Percentiles rank a stretch among this genome's conserved stretches.
Evolutionary conservation across 2,797 vertebrate species (phyloP).

Genomic region (Valencia hispanica): DNA sequence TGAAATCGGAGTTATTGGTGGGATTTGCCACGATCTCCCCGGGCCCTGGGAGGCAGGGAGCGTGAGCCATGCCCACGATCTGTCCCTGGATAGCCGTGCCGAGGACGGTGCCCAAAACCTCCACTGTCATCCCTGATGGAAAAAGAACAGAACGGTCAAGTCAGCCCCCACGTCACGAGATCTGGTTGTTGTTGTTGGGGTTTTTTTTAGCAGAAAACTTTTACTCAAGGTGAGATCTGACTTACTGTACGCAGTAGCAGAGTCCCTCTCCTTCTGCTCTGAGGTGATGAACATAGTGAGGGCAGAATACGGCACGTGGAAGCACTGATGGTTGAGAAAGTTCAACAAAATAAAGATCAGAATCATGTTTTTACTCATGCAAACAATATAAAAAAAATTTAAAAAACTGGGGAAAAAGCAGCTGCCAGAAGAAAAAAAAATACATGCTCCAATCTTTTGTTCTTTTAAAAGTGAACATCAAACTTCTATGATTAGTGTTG

Average conservation of each 20-base stretch:
- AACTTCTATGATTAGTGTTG: not conserved
- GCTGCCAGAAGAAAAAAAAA: no score
- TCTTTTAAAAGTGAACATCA: not conserved
- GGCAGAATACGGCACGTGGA: slow-evolving; percentile 97
- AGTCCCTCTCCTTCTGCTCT: slow-evolving; percentile 95
- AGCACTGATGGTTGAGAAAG: slow-evolving; percentile 83
- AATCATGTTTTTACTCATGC: not conserved
- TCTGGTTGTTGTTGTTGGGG: accelerated
- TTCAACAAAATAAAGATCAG: not conserved
- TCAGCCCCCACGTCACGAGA: not conserved
- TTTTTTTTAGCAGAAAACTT: not conserved
- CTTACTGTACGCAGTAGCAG: slow-evolving; percentile 97
- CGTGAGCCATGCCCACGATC: slow-evolving; percentile 90
- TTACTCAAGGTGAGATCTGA: slow-evolving; percentile 11
- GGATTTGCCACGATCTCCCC: not conserved
- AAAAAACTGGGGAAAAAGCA: no score
- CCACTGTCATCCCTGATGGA: slow-evolving; percentile 93
- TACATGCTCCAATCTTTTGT: no score
- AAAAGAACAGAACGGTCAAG: not conserved
- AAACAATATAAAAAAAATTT: not conserved
- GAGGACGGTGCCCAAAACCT: slow-evolving; percentile 91
- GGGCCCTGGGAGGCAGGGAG: slow-evolving; percentile 80
- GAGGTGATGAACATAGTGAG: slow-evolving; percentile 99
- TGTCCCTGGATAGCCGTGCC: slow-evolving; percentile 96
- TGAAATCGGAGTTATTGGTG: slow-evolving; percentile 17